A percentile compares a stretch with the other conserved stretches of the same genome.
These are phyloP conservation scores for Myopa tessellatipennis DNA, from an alignment of 2,888 invertebrate species.

Conservation along the genomic window DNA sequence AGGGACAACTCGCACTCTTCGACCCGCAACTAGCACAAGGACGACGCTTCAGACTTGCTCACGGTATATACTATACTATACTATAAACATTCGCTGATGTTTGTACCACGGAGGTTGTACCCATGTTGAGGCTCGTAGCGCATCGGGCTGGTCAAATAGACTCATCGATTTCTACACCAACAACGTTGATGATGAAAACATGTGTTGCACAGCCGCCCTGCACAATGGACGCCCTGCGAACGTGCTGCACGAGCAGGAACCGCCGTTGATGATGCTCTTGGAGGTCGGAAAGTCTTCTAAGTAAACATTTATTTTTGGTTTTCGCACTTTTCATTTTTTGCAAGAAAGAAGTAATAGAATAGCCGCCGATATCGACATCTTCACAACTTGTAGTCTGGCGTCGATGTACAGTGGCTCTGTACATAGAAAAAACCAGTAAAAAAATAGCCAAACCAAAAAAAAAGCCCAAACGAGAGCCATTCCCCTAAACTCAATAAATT, in stretches of 20 bases:
- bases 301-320: constrained; percentile 8
- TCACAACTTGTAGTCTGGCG: background rate
- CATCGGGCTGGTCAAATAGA: constrained; percentile 18
- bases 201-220: constrained; percentile 30
- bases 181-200: constrained; percentile 2
- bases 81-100: background rate
- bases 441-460: too few species aligned
- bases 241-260: constrained; percentile 11
- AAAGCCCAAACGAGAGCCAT: too few species aligned
- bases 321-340: background rate
- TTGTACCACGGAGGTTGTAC: background rate
- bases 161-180: background rate
- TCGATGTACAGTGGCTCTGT: too few species aligned
- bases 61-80: constrained; percentile 21
- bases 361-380: background rate
- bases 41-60: constrained; percentile 7
- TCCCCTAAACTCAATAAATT: too few species aligned
- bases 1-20: constrained; percentile 10
- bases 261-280: background rate
- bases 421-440: too few species aligned
- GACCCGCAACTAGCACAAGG: constrained; percentile 21
- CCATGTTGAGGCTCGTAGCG: background rate
- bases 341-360: background rate
- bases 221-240: constrained; percentile 15
- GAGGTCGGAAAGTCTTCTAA: constrained; percentile 4